A percentile compares a stretch with the other conserved stretches of the same genome.
Evolutionary conservation across 2,113 vertebrate genomes (phyloP).

Genomic region (Pelobates fuscus): DNA sequence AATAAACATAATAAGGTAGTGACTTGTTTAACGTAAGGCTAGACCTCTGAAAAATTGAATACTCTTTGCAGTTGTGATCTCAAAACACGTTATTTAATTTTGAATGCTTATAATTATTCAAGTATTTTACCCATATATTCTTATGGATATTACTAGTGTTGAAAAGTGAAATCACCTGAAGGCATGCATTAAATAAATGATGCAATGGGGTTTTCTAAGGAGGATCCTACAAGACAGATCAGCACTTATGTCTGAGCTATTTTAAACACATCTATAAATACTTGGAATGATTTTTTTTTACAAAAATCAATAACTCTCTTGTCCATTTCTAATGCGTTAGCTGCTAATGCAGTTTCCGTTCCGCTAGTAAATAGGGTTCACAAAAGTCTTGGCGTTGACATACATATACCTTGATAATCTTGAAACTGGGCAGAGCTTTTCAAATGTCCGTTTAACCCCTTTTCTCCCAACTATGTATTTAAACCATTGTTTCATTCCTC

Average conservation of each 20-base stretch:
- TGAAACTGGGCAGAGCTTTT: no score
- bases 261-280: constrained; percentile 30
- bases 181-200: neutral
- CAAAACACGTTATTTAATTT: no score
- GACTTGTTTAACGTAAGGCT: no score
- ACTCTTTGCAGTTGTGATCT: no score
- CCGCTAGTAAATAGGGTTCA: neutral
- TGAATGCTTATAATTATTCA: no score
- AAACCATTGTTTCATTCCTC: no score
- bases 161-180: neutral
- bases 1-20: no score
- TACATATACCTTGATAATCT: neutral
- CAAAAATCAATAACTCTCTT: constrained; percentile 18
- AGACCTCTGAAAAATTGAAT: no score
- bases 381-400: neutral
- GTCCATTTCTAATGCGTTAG: neutral
- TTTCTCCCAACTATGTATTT: no score
- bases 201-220: neutral
- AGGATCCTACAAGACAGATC: neutral
- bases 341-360: neutral
- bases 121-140: neutral
- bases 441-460: neutral
- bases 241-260: neutral
- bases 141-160: neutral
- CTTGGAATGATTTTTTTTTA: neutral